These are phyloP conservation scores for Microcebus tavaratra DNA, from an alignment of 2,113 vertebrate genomes.

Conservation along the genomic window DNA sequence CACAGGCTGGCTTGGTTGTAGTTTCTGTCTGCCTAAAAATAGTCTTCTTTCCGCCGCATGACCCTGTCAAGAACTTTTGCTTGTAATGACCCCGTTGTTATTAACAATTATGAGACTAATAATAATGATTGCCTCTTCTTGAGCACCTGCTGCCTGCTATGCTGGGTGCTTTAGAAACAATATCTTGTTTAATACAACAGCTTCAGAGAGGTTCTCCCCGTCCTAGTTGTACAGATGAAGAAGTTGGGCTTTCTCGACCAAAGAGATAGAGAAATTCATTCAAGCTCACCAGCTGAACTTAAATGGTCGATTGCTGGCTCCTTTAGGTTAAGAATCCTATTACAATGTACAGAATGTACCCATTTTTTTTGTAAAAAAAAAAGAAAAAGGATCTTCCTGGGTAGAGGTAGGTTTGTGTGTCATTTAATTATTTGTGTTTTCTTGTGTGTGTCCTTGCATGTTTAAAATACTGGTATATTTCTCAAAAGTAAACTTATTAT, in stretches of 20 bases:
- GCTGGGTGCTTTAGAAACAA: not conserved
- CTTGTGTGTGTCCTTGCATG: not conserved
- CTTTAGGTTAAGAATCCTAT: not conserved
- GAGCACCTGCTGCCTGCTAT: accelerated
- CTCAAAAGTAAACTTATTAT: not conserved
- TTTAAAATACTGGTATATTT: not conserved
- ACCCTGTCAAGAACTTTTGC: not conserved
- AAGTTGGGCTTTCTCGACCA: not conserved
- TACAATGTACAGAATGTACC: not conserved
- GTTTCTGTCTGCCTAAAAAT: not conserved
- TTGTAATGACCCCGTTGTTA: not conserved
- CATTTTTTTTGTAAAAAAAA: not conserved
- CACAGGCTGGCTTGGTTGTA: not conserved
- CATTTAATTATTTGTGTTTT: not conserved
- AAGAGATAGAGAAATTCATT: not conserved
- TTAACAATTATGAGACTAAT: not conserved
- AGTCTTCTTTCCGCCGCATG: not conserved
- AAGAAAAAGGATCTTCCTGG: not conserved
- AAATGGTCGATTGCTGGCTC: not conserved
- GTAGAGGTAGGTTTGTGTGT: not conserved
- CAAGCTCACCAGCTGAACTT: not conserved
- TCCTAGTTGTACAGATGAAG: not conserved
- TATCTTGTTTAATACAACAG: not conserved
- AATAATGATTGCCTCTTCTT: not conserved
- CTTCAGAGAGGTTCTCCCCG: not conserved